Evolutionary conservation across 2,113 vertebrate species (phyloP).

Genomic region (Polypterus bichir): DNA sequence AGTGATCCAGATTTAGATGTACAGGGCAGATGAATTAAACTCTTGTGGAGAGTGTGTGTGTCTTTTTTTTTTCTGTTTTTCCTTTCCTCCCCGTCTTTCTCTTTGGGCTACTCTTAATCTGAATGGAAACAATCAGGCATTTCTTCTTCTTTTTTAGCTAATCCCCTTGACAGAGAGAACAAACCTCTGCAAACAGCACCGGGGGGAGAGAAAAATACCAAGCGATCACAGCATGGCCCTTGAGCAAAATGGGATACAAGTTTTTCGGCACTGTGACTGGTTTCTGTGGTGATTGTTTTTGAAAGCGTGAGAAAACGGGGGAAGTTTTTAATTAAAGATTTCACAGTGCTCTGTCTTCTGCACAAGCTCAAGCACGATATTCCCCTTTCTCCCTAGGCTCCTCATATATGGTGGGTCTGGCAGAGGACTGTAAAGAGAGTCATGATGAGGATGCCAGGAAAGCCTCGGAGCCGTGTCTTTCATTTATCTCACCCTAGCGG

Average conservation of each 20-base stretch:
- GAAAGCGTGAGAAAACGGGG: conserved; percentile 11
- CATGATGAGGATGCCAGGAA: neutral
- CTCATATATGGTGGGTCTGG: neutral
- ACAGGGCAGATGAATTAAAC: neutral
- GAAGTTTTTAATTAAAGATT: conserved; percentile 18
- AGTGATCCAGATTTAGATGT: neutral
- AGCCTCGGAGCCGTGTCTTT: no score
- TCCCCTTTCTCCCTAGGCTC: neutral
- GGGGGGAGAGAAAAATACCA: conserved; percentile 5
- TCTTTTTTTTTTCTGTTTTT: neutral
- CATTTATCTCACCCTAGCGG: no score
- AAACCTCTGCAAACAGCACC: conserved; percentile 13
- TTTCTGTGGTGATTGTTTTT: conserved; percentile 24
- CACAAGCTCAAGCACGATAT: neutral
- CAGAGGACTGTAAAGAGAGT: neutral
- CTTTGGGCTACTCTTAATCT: conserved; percentile 13
- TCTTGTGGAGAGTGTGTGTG: no score
- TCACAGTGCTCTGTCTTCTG: neutral
- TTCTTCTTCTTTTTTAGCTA: conserved; percentile 2
- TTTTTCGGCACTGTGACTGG: conserved; percentile 15
- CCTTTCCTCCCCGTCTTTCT: conserved; percentile 2
- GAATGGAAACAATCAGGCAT: conserved; percentile 5
- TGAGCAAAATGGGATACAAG: conserved; percentile 5
- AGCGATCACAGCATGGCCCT: conserved; percentile 18
- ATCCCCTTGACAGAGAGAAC: conserved; percentile 9